Evolutionary conservation across 2,113 vertebrate species (phyloP).

Genomic region (Antennarius striatus): DNA sequence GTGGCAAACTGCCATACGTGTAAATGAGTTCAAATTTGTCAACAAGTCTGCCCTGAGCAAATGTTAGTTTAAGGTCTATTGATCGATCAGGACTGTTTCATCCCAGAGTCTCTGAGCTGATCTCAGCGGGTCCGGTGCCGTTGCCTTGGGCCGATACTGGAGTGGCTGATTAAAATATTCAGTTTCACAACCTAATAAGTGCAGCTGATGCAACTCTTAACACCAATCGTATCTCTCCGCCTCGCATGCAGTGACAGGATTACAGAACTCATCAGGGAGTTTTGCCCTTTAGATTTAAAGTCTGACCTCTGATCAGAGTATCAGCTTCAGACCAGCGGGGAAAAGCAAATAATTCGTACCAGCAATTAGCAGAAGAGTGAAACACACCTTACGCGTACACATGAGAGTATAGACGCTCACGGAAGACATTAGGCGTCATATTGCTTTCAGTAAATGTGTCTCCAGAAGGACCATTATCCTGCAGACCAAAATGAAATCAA

Average conservation of each 20-base stretch:
- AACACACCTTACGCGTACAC: background rate
- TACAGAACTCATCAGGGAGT: constrained; percentile 9
- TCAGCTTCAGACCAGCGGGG: constrained; percentile 11
- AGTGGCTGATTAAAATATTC: constrained; percentile 47
- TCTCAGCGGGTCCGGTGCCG: constrained; percentile 8
- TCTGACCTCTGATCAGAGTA: constrained; percentile 8
- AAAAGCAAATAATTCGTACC: constrained; percentile 37
- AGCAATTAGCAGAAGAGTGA: constrained; percentile 30
- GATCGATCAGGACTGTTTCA: constrained; percentile 41
- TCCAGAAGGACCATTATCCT: constrained; percentile 35
- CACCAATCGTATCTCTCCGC: constrained; percentile 13
- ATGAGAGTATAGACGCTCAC: background rate
- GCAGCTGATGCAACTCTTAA: constrained; percentile 51
- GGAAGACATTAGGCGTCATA: constrained; percentile 7
- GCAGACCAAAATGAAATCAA: constrained; percentile 50
- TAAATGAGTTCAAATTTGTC: constrained; percentile 45
- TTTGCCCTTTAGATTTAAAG: constrained; percentile 14
- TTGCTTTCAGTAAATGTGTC: constrained; percentile 25
- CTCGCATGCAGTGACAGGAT: constrained; percentile 12
- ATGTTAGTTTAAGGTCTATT: constrained; percentile 37
- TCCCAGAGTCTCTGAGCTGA: constrained; percentile 25
- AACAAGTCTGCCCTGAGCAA: constrained; percentile 24
- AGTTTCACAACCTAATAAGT: constrained; percentile 33
- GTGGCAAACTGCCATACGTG: constrained; percentile 33
- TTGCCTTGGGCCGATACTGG: constrained; percentile 10